Evolutionary conservation across 92 coral and sea anemone genomes (phyloP), one percentile per base, ranked within the genome.

Genomic region (Phymanthus crucifer): DNA sequence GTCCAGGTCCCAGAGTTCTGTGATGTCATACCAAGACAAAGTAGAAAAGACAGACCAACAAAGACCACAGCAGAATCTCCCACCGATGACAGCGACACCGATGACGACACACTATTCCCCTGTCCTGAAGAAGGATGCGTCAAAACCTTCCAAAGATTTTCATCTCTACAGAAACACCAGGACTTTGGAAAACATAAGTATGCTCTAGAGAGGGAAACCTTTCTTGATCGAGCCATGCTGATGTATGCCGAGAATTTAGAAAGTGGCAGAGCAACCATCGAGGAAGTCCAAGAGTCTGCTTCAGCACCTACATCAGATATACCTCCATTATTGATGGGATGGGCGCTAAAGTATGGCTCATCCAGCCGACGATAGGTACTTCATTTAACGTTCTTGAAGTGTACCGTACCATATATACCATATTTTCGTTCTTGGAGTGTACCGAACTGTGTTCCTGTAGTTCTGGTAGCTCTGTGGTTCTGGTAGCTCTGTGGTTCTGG

Each of bases 291-390:
- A 24, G 66, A 57, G 66, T 57, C 29, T 19, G 11, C 66, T 57
- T 23, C 66, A 57, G 32, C 66, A 17, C 58, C 23, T 50, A 57
- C 29, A n/a, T 21, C 66, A 21, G 66, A 57, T 57, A 19, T 57
- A 3, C 31, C 29, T 57, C 66, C 66, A 57, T 24, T 32, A 57
- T 57, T 57, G 29, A 86, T 80, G 86, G 89, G 83, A 32, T 80
- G 86, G 89, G 89, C 89, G 37, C 52, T 86, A 82, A 86, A 81
- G 65, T 70, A 82, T 27, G 12, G 58, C 71, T 65, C 81, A 46
- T 26, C 78, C 37, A 66, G 66, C 21, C n/a, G n/a, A n/a, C n/a
- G n/a, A n/a, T n/a, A n/a, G n/a, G n/a, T n/a, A n/a, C n/a, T n/a
- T n/a, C n/a, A n/a, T n/a, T n/a, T n/a, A n/a, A n/a, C n/a, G n/a